Evolutionary conservation across 30 jellyfish, hydroid and myxozoan genomes (phyloP).

Genomic region (Turritopsis dohrnii): DNA sequence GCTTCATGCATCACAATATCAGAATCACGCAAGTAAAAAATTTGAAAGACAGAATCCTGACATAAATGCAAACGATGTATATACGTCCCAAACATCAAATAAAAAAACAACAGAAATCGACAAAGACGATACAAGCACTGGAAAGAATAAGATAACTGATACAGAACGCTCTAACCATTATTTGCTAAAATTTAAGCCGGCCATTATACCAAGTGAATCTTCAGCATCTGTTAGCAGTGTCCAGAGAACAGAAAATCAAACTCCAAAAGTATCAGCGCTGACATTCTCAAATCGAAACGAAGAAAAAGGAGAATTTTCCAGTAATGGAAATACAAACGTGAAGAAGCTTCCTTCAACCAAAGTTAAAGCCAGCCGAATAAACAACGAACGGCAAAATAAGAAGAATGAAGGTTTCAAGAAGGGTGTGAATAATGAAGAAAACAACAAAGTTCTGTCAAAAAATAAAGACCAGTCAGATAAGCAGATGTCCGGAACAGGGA

Average conservation of each 20-base stretch:
- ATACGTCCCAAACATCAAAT: not conserved
- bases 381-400: not conserved
- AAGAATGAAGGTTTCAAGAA: not conserved
- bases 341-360: not conserved
- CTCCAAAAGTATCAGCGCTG: not conserved
- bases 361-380: not conserved
- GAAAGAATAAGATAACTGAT: not conserved
- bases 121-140: not conserved
- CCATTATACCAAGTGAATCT: not conserved
- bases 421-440: not conserved
- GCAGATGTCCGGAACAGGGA: not conserved
- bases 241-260: not conserved
- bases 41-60: constrained; percentile 13
- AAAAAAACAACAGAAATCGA: not conserved
- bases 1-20: not conserved
- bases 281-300: not conserved
- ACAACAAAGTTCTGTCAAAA: not conserved
- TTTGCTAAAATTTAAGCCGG: not conserved
- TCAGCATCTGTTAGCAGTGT: not conserved
- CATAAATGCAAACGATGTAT: not conserved
- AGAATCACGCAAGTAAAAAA: not conserved
- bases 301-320: not conserved
- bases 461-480: not conserved
- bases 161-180: not conserved
- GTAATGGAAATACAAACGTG: not conserved